Evolutionary conservation across 1,140 invertebrate species (phyloP).

Genomic region (Caenorhabditis inopinata): DNA sequence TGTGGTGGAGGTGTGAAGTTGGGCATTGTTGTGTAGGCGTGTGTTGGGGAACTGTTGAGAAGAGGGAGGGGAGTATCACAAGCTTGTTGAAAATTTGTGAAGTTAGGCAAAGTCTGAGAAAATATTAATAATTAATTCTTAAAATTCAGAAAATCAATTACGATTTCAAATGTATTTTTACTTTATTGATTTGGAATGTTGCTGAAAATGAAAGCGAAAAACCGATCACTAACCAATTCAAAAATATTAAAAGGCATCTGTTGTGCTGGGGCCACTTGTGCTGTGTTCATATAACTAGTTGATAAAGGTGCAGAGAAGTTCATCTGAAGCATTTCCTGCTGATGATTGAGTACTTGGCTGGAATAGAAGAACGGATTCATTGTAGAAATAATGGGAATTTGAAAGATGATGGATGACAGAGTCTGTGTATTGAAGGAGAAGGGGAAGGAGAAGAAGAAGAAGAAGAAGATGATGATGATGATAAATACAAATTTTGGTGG

Average conservation of each 20-base stretch:
- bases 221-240: background rate
- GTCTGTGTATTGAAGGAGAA: background rate
- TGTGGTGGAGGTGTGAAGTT: conserved; percentile 38
- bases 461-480: background rate
- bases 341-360: conserved; percentile 9
- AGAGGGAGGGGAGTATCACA: background rate
- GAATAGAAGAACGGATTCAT: background rate
- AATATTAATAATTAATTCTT: background rate
- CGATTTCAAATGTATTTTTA: too few relatives aligned
- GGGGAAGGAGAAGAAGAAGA: background rate
- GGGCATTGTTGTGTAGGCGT: conserved; percentile 4
- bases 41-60: background rate
- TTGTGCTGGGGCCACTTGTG: background rate
- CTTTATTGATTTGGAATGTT: background rate
- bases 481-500: conserved; percentile 11
- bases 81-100: background rate
- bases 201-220: too few relatives aligned
- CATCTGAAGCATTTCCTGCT: conserved; percentile 10
- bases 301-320: background rate
- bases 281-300: background rate
- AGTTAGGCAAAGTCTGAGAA: background rate
- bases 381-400: background rate
- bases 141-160: too few relatives aligned
- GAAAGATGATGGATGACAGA: background rate
- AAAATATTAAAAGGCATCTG: conserved; percentile 1